These are phyloP conservation scores for Triplophysa tibetana DNA, from an alignment of 2,113 vertebrate genomes.

Conservation along the genomic window DNA sequence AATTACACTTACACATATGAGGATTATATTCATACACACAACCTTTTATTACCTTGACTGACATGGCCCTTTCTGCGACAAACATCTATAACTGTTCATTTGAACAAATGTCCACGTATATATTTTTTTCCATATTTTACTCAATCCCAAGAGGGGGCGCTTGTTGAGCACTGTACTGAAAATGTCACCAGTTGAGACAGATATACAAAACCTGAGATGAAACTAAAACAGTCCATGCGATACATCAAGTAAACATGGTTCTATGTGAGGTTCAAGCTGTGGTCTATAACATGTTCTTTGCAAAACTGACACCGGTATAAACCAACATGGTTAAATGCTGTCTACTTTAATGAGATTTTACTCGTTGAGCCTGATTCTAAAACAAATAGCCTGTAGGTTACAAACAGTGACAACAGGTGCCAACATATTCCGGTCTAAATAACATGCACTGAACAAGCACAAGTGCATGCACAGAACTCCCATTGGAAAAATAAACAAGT, in stretches of 20 bases:
- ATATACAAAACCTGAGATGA: neutral
- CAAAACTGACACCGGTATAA: neutral
- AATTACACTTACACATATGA: too few species aligned
- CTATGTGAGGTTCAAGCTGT: neutral
- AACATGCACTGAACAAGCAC: too few species aligned
- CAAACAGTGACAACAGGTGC: too few species aligned
- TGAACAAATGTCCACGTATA: neutral
- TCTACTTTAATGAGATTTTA: too few species aligned
- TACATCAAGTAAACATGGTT: neutral
- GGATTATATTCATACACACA: neutral
- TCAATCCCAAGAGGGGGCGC: neutral
- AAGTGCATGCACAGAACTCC: too few species aligned
- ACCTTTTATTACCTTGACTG: neutral
- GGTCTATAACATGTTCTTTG: neutral
- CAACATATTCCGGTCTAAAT: too few species aligned
- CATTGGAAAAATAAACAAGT: too few species aligned
- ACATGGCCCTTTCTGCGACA: slow-evolving; percentile 8
- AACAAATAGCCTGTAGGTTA: too few species aligned
- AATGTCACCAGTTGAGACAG: neutral
- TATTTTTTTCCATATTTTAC: neutral
- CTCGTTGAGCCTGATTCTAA: too few species aligned
- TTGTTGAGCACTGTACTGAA: neutral
- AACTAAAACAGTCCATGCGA: neutral
- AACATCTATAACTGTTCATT: neutral
- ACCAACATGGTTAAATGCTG: neutral